Evolutionary conservation across 2,113 vertebrate species (phyloP).

Genomic region (Paradoxurus hermaphroditus): DNA sequence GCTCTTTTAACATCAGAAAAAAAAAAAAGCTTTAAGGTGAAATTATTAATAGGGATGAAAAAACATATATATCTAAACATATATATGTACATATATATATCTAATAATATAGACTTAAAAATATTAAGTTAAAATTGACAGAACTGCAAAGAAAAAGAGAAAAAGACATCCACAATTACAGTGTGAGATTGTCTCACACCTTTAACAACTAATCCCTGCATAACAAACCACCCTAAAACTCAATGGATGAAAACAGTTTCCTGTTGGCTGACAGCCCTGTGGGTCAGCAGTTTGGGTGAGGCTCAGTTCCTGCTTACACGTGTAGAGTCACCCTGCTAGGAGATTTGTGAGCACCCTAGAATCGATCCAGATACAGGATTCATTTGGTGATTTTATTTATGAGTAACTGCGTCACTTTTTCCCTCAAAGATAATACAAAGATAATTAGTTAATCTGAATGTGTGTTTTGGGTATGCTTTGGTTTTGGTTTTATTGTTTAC

Average conservation of each 20-base stretch:
- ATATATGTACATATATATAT: no score
- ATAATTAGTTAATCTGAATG: neutral
- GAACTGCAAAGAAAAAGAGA: neutral
- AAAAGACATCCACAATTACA: neutral
- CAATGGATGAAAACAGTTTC: neutral
- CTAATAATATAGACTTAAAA: neutral
- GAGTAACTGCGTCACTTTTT: neutral
- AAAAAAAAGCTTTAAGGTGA: neutral
- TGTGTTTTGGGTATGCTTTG: neutral
- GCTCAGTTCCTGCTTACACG: neutral
- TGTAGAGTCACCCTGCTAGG: neutral
- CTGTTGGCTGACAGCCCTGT: neutral
- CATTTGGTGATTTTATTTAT: slow-evolving; percentile 9
- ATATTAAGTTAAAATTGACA: neutral
- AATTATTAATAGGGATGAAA: neutral
- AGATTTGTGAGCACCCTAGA: neutral
- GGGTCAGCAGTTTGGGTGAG: neutral
- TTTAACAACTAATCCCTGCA: neutral
- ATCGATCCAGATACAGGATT: neutral
- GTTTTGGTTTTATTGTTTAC: neutral
- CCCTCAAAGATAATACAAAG: neutral
- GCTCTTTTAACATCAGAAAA: neutral
- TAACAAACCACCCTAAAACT: neutral
- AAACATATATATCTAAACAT: no score
- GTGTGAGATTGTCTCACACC: neutral